A percentile compares a stretch with the other conserved stretches of the same genome.
Conservation (phyloP, 2,113 vertebrate species). For the Vulpes vulpes region DNA sequence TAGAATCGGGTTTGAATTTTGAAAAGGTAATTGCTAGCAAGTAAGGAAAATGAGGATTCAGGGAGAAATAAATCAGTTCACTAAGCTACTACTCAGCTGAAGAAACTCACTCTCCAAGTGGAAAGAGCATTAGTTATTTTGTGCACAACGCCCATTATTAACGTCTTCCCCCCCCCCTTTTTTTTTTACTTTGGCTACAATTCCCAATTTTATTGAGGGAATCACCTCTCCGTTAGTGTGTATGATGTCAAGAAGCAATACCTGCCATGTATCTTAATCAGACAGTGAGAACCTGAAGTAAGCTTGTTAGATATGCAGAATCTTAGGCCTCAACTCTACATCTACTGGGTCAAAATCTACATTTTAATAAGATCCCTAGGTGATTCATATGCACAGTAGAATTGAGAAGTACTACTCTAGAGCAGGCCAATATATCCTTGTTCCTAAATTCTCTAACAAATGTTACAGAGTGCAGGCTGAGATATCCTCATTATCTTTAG, state of each 20-base stretch:
- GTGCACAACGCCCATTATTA: neutral
- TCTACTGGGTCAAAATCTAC: neutral
- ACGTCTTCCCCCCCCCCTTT: neutral
- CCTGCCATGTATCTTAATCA: neutral
- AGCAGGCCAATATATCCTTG: neutral
- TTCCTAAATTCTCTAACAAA: neutral
- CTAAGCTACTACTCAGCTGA: neutral
- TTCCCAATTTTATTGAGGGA: neutral
- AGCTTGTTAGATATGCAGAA: neutral
- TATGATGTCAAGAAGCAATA: neutral
- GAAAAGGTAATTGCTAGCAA: neutral
- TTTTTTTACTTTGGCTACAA: neutral
- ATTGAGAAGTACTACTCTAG: neutral
- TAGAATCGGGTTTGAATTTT: neutral
- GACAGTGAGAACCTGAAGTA: neutral
- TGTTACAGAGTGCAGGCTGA: neutral
- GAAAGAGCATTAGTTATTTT: neutral
- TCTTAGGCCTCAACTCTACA: neutral
- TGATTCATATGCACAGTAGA: neutral
- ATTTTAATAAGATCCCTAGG: neutral
- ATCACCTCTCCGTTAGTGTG: neutral
- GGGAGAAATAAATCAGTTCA: constrained; percentile 28
- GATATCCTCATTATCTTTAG: neutral
- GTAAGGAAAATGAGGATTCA: neutral
- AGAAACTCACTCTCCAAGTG: neutral